phyloP scores from a whole-genome alignment of 2,797 vertebrate species.

The Carapus acus region DNA sequence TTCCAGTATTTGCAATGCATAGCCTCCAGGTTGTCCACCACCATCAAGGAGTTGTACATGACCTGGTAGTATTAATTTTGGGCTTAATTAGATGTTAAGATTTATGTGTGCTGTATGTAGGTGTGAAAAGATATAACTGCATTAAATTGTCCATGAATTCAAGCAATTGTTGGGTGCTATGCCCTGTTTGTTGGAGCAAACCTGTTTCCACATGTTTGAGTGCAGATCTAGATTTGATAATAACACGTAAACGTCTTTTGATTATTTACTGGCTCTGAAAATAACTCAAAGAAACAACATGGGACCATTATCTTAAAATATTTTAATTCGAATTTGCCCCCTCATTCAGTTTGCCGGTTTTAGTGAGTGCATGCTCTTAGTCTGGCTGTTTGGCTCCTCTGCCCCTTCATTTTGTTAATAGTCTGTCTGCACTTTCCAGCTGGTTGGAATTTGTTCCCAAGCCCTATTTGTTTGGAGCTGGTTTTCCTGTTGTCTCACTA shows the following conservation, averaged over 20 bases:
- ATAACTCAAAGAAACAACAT: conserved; percentile 13
- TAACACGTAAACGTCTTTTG: conserved; percentile 1
- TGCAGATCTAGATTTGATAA: conserved; percentile 10
- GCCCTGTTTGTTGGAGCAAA: neutral
- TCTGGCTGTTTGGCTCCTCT: conserved; percentile 56
- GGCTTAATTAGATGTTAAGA: conserved; percentile 47
- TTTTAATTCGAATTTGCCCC: neutral
- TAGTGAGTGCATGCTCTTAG: conserved; percentile 25
- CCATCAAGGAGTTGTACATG: conserved; percentile 63
- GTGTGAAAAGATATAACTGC: too few species aligned
- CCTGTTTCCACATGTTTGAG: too few species aligned
- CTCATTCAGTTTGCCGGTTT: conserved; percentile 35
- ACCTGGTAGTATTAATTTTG: conserved; percentile 55
- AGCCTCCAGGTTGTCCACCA: conserved; percentile 60
- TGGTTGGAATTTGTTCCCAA: conserved; percentile 60
- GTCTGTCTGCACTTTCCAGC: conserved; percentile 65
- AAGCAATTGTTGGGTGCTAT: conserved; percentile 8
- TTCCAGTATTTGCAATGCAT: conserved; percentile 75
- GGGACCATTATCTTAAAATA: conserved; percentile 17
- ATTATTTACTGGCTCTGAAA: conserved; percentile 9
- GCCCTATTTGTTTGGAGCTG: conserved; percentile 50
- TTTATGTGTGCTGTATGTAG: conserved; percentile 25
- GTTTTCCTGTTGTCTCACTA: conserved; percentile 36
- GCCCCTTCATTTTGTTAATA: conserved; percentile 67
- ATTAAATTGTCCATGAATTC: too few species aligned